Evolutionary conservation across 2,113 vertebrate genomes (phyloP).

Genomic region (Sarotherodon lohbergeri): DNA sequence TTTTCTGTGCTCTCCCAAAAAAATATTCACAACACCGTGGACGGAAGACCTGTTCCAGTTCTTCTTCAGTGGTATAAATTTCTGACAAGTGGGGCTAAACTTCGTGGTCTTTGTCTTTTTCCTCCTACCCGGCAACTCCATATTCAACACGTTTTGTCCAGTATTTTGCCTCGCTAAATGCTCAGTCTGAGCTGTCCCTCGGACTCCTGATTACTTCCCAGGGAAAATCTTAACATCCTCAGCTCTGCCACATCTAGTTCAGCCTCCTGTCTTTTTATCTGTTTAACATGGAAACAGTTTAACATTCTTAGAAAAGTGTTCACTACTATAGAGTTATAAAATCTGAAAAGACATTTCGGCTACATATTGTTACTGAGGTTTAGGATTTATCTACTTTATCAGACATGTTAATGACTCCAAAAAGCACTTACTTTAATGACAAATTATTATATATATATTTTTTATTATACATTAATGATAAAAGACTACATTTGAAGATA

Average conservation of each 20-base stretch:
- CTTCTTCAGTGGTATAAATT: not conserved
- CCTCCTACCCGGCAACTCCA: not conserved
- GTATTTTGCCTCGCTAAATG: not conserved
- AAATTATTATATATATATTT: not conserved
- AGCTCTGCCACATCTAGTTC: not conserved
- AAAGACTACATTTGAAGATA: not conserved
- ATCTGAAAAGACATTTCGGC: not conserved
- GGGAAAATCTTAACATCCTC: not conserved
- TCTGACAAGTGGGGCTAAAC: not conserved
- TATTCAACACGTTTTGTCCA: not conserved
- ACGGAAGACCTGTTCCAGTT: not conserved
- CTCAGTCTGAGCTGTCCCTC: rapidly evolving
- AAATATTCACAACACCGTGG: not conserved
- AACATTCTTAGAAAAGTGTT: not conserved
- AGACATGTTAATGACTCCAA: not conserved
- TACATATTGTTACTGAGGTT: not conserved
- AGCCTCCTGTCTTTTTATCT: not conserved
- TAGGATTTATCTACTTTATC: not conserved
- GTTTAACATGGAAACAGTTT: not conserved
- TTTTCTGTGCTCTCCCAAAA: not conserved
- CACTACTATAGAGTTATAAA: not conserved
- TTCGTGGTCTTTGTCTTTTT: not conserved
- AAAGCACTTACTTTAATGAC: not conserved
- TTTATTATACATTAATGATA: not conserved
- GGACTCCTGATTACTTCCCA: not conserved